phyloP scores from a whole-genome alignment of 2,113 vertebrate species.

The Pardalotus punctatus region DNA sequence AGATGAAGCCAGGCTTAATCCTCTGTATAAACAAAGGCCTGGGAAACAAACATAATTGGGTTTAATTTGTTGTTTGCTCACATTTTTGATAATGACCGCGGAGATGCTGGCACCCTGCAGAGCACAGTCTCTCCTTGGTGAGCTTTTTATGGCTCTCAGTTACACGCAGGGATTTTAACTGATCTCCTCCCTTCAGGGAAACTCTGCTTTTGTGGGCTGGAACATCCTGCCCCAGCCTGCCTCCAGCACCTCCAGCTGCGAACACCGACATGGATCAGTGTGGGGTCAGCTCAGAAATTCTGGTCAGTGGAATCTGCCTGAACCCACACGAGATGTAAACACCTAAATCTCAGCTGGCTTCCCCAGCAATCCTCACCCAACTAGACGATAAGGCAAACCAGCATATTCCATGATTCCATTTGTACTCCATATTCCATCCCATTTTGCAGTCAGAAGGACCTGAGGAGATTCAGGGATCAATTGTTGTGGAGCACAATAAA shows the following conservation, averaged over 20 bases:
- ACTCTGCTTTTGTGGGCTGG: background rate
- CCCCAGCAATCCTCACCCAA: background rate
- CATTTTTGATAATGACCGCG: background rate
- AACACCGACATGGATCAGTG: background rate
- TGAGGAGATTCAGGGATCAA: background rate
- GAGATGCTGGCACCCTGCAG: background rate
- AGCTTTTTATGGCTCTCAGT: background rate
- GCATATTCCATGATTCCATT: accelerated
- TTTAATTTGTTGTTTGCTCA: background rate
- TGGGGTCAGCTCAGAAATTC: background rate
- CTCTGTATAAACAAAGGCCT: background rate
- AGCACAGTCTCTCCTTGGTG: background rate
- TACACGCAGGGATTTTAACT: background rate
- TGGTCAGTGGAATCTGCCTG: no score
- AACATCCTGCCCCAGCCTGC: background rate
- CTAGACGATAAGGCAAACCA: background rate
- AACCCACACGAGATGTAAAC: accelerated
- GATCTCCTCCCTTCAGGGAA: background rate
- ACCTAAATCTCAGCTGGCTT: background rate
- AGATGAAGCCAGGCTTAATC: background rate
- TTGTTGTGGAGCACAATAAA: background rate
- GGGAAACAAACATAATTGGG: background rate
- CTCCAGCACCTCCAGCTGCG: background rate
- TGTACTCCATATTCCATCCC: accelerated
- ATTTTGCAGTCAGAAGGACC: background rate